Evolutionary conservation across 2,888 invertebrate genomes (phyloP).

Genomic region (Protonemura montana): DNA sequence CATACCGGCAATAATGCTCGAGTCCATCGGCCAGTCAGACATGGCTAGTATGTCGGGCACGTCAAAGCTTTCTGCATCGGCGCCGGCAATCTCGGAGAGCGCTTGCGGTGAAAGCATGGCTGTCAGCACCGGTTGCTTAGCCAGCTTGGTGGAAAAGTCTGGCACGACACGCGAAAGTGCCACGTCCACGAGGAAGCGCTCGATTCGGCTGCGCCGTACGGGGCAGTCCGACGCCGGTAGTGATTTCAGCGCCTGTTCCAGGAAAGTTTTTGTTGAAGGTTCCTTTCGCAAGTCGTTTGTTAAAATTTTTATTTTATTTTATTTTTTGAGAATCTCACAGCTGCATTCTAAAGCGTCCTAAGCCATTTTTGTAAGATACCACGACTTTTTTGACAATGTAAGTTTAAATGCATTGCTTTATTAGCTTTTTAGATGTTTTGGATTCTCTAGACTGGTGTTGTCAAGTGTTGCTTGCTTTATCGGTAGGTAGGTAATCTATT

Average conservation of each 20-base stretch:
- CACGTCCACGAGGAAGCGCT: conserved; percentile 60
- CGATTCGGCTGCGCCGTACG: conserved; percentile 58
- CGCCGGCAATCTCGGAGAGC: conserved; percentile 57
- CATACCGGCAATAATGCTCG: background rate
- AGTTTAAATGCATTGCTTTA: too few relatives aligned
- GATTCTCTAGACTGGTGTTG: too few relatives aligned
- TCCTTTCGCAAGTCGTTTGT: too few relatives aligned
- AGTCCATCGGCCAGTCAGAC: conserved; percentile 56
- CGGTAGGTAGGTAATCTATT: too few relatives aligned
- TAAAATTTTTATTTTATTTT: too few relatives aligned
- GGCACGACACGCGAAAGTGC: conserved; percentile 55
- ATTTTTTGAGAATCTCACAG: too few relatives aligned
- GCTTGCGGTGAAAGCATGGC: conserved; percentile 58
- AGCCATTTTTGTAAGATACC: too few relatives aligned
- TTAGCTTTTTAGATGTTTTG: too few relatives aligned
- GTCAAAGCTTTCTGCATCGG: conserved; percentile 55
- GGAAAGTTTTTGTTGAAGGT: too few relatives aligned
- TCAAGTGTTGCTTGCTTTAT: too few relatives aligned
- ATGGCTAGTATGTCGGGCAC: conserved; percentile 59
- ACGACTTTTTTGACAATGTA: too few relatives aligned
- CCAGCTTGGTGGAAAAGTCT: conserved; percentile 57
- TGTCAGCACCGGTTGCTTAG: conserved; percentile 56
- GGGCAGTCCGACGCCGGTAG: conserved; percentile 46
- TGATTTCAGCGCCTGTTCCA: conserved; percentile 45
- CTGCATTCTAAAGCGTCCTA: too few relatives aligned